Evolutionary conservation across 2,797 vertebrate genomes (phyloP).

Genomic region (Hephaestus fuliginosus): DNA sequence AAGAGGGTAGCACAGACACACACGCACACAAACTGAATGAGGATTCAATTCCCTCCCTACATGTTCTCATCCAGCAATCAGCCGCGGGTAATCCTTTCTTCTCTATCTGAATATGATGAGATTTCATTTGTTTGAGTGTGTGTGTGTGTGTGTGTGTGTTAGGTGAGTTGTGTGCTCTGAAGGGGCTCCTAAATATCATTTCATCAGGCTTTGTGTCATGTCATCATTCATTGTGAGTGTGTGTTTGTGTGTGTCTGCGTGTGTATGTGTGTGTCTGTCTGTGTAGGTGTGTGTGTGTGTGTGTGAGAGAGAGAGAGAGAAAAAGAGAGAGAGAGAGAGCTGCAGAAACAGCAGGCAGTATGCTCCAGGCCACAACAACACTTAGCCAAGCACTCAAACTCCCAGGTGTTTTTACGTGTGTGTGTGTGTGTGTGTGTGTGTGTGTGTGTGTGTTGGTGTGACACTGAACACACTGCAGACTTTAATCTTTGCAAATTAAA

Average conservation of each 20-base stretch:
- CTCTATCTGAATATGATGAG: constrained; percentile 82
- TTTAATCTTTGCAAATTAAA: constrained; percentile 86
- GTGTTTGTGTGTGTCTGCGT: constrained; percentile 24
- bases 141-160: constrained; percentile 44
- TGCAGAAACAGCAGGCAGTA: constrained; percentile 75
- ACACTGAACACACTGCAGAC: constrained; percentile 61
- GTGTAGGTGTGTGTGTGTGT: constrained; percentile 14
- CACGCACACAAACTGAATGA: constrained; percentile 54
- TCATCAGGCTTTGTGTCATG: constrained; percentile 78
- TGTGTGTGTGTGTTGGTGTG: constrained; percentile 27
- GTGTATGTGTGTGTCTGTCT: constrained; percentile 2
- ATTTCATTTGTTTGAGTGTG: constrained; percentile 67
- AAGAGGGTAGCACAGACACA: constrained; percentile 31
- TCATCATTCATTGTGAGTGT: constrained; percentile 68
- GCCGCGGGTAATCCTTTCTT: constrained; percentile 79
- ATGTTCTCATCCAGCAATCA: constrained; percentile 82
- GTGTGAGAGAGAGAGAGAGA: constrained; percentile 19
- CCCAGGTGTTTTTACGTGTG: constrained; percentile 61
- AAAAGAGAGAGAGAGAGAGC: constrained; percentile 20
- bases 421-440: constrained; percentile 23
- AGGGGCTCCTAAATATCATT: constrained; percentile 69
- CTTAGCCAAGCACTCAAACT: constrained; percentile 67
- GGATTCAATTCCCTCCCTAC: constrained; percentile 77
- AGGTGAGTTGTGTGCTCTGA: constrained; percentile 57
- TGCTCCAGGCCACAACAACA: constrained; percentile 77